Evolutionary conservation across 1,140 invertebrate species (phyloP), one percentile per base, ranked within the genome.

Genomic region (Anoplolepis gracilipes): DNA sequence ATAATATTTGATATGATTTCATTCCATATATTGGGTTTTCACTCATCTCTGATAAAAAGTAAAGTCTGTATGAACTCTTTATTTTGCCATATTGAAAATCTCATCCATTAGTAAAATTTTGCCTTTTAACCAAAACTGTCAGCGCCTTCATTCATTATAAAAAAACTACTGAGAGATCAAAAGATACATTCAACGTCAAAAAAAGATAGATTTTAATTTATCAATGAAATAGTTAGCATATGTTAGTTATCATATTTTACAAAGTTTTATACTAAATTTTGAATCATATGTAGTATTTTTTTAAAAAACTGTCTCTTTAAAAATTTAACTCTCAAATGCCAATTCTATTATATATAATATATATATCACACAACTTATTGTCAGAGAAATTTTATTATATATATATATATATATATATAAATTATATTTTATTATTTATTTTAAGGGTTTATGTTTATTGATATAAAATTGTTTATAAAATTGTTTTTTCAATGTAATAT

Each of bases 51-150:
- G n/a, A 46, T 19, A 22, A 72, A 57, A 82, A 46, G 0, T 59
- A 4, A 19, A 53, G 57, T n/a, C 33, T 19, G 25, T 28, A 25
- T 3, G 25, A 6, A 30, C 8, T 28, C 10, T 25, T 53, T 36
- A 81, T 25, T 46, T 82, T 8, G 16, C 42, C 25, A 42, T 61
- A 82, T 72, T 72, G 53, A 81, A 81, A 55, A 22, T 22, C 13
- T 39, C 10, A 70, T 67, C 19, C 16, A 70, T 55, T 69, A 22
- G 22, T 22, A 10, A 70, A 79, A 55, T 81, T 81, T 81, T 30
- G 11, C 2, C 7, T 42, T 72, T 81, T 28, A 55, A 16, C 65
- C 22, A 46, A 28, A 81, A 82, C 78, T 61, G 67, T 82, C 67
- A 46, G 8, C 19, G 25, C n/a, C 13, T 46, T 82, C 11, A 16